Percentiles rank a stretch among this genome's conserved stretches.
Conservation (phyloP, 2,888 invertebrate species). For the Yponomeuta cagnagella region DNA sequence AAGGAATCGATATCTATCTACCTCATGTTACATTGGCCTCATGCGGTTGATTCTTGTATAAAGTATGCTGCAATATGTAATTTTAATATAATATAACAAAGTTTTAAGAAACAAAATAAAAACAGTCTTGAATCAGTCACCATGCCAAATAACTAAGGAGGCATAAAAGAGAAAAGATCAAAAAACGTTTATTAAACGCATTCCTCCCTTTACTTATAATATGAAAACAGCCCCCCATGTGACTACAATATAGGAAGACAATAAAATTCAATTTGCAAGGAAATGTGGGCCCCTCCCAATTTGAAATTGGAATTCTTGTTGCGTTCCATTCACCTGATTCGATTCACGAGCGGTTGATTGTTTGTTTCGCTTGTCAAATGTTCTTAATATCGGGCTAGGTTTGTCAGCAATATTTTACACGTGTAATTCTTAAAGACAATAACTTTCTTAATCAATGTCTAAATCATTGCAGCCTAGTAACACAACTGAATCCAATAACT, state of each 20-base stretch:
- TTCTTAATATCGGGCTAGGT: background rate
- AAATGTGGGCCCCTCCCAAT: conserved; percentile 1
- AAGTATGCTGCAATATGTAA: too few species aligned
- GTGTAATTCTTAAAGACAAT: background rate
- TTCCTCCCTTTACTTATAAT: background rate
- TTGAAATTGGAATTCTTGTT: conserved; percentile 9
- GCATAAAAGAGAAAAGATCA: too few species aligned
- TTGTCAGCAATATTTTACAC: background rate
- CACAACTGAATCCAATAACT: too few species aligned
- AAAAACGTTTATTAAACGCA: background rate
- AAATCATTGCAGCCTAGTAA: too few species aligned
- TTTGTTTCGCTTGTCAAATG: background rate
- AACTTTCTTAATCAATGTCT: too few species aligned
- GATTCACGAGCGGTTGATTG: background rate
- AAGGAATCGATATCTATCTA: too few species aligned
- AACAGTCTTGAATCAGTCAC: too few species aligned
- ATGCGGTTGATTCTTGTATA: too few species aligned
- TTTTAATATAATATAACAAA: too few species aligned
- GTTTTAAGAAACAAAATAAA: too few species aligned
- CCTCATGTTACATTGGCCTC: too few species aligned
- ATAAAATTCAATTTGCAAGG: conserved; percentile 1
- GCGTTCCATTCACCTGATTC: background rate
- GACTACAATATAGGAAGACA: background rate
- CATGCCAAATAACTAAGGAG: too few species aligned
- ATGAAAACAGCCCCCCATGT: background rate